A percentile compares a stretch with the other conserved stretches of the same genome.
These are phyloP conservation scores for Carcina quercana DNA, from an alignment of 2,888 invertebrate genomes.

Conservation along the genomic window DNA sequence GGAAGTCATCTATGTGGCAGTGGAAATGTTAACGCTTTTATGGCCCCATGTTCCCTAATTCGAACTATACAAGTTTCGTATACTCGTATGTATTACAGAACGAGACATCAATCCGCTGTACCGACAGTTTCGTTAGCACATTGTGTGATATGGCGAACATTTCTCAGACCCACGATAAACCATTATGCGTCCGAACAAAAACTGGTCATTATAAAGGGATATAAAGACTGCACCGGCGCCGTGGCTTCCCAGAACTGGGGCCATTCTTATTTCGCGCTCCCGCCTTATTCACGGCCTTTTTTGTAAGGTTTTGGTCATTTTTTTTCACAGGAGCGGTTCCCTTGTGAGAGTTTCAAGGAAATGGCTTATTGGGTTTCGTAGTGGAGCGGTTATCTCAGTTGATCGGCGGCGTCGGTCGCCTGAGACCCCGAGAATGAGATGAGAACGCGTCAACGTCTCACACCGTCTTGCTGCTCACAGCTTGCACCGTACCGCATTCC, in stretches of 20 bases:
- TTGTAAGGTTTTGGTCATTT: slow-evolving; percentile 56
- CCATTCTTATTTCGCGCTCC: slow-evolving; percentile 73
- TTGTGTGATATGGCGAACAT: slow-evolving; percentile 9
- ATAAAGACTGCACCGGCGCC: slow-evolving; percentile 68
- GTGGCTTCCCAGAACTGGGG: slow-evolving; percentile 66
- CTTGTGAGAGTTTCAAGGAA: slow-evolving; percentile 68
- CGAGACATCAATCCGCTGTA: no score
- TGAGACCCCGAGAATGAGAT: slow-evolving; percentile 53
- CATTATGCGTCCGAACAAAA: slow-evolving; percentile 66
- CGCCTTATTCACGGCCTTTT: slow-evolving; percentile 65
- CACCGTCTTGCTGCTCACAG: slow-evolving; percentile 43
- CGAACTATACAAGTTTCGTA: no score
- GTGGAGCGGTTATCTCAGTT: slow-evolving; percentile 60
- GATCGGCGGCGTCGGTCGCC: slow-evolving; percentile 51
- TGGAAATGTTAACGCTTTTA: not conserved
- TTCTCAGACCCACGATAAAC: slow-evolving; percentile 60
- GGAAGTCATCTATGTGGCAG: no score
- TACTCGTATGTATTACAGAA: no score
- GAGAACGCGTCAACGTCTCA: slow-evolving; percentile 30
- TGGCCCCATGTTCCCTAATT: no score
- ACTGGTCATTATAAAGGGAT: slow-evolving; percentile 68
- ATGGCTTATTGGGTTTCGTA: slow-evolving; percentile 70
- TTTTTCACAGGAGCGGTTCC: slow-evolving; percentile 61
- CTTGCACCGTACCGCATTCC: slow-evolving; percentile 24
- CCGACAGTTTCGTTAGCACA: slow-evolving; percentile 4